phyloP scores from a whole-genome alignment of 2,113 vertebrate species.

The Prochilodus magdalenae region DNA sequence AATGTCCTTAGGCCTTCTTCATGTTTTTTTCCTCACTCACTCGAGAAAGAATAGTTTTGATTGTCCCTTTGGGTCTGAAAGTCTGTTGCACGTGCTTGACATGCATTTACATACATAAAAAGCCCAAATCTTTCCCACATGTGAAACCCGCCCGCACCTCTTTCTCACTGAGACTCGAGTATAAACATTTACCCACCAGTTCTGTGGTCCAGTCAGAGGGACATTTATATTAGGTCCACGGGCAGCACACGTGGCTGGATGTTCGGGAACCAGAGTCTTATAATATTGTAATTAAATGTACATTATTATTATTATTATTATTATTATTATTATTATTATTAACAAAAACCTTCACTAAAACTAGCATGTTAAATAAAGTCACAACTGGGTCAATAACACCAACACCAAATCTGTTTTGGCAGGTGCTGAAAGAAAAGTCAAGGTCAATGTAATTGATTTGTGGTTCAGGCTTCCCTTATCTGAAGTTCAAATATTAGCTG shows the following conservation, averaged over 20 bases:
- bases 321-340: too few relatives aligned
- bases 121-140: conserved; percentile 52
- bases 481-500: too few relatives aligned
- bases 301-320: too few relatives aligned
- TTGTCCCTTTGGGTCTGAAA: conserved; percentile 1
- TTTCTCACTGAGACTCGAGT: conserved; percentile 23
- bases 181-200: conserved; percentile 51
- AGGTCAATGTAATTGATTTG: too few relatives aligned
- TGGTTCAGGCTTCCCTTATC: too few relatives aligned
- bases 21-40: conserved; percentile 7
- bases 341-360: too few relatives aligned
- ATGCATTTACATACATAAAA: conserved; percentile 48
- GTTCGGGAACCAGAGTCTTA: too few relatives aligned
- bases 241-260: neutral
- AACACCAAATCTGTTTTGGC: too few relatives aligned
- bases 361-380: too few relatives aligned
- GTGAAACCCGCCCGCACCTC: conserved; percentile 15
- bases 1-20: neutral
- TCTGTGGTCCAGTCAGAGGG: conserved; percentile 11
- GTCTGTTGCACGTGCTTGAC: conserved; percentile 34
- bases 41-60: neutral
- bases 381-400: too few relatives aligned
- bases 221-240: neutral
- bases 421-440: too few relatives aligned
- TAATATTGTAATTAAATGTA: too few relatives aligned